Evolutionary conservation across 2,888 invertebrate species (phyloP), one percentile per base, ranked within the genome.

Genomic region (Drosophila neoperkinsi): DNA sequence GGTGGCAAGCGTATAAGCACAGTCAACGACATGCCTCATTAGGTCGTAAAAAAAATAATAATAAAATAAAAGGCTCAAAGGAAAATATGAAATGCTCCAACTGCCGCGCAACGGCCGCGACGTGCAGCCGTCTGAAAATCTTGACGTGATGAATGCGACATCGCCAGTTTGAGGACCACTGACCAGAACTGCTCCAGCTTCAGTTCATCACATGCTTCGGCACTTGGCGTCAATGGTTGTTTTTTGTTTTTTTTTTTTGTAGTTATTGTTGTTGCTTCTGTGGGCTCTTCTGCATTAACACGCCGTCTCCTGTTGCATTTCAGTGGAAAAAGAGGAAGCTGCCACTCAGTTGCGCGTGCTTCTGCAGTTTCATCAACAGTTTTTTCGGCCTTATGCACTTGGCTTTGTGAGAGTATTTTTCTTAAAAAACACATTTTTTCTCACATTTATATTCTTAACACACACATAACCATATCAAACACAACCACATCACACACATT

Each of bases 281-380:
- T 65, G 68, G 61, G 56, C 57, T 59, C 57, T 81, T 83, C 76
- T 75, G 83, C 79, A 84, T 83, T 79, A 82, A 83, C 70, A 70
- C 69, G 76, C 74, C 64, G 66, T 60, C 80, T 77, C 80, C 84
- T 89, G 84, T 84, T 89, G 84, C 90, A 84, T 73, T 86, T 68
- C 66, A 63, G 65, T 72, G 71, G 50, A 81, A 63, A 63, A 73
- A 55, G 76, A 60, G 49, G 69, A 56, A 75, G 57, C 30, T 31
- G 30, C 25, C 41, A 30, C 57, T 46, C 52, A 52, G 41, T 55
- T 46, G 61, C 49, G 64, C 76, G 64, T 67, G 71, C 34, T 64
- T 59, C 56, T 52, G 60, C 67, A 71, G 55, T 76, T 76, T 66
- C 62, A 81, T 49, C 58, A 57, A 59, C 71, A 53, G 62, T 68